phyloP scores from a whole-genome alignment of 2,797 vertebrate genomes.

The Aphelocoma californica region DNA sequence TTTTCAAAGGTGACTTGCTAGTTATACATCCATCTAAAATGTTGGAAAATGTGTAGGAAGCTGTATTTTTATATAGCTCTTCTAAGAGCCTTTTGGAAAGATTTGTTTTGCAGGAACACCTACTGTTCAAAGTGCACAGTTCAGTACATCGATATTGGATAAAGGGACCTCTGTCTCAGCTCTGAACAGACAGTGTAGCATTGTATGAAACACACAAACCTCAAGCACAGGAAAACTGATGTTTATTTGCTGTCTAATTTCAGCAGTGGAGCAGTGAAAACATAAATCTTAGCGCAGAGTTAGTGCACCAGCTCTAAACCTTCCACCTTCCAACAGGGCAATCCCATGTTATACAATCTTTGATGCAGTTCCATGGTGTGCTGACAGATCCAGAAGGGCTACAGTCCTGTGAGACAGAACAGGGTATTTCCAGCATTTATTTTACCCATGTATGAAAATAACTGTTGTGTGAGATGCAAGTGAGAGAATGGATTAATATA shows the following conservation, averaged over 20 bases:
- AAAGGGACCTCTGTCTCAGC: neutral
- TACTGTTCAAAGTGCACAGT: neutral
- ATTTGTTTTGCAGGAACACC: neutral
- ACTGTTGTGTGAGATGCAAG: neutral
- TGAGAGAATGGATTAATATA: neutral
- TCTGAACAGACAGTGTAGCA: neutral
- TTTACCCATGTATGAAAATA: neutral
- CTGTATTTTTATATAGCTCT: constrained; percentile 10
- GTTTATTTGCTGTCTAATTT: neutral
- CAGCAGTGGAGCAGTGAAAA: neutral
- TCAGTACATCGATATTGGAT: neutral
- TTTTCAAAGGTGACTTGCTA: constrained; percentile 26
- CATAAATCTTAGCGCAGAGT: neutral
- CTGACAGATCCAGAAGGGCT: neutral
- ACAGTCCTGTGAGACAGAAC: neutral
- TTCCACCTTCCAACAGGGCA: neutral
- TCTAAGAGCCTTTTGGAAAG: neutral
- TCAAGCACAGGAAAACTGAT: neutral
- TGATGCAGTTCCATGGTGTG: neutral
- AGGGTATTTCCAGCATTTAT: neutral
- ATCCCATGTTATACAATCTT: neutral
- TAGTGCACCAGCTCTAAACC: neutral
- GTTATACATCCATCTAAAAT: neutral
- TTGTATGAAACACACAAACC: neutral
- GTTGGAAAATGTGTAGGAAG: constrained; percentile 32